Percentiles rank a stretch among this genome's conserved stretches.
phyloP scores from a whole-genome alignment of 2,113 vertebrate genomes.

The Engraulis encrasicolus region DNA sequence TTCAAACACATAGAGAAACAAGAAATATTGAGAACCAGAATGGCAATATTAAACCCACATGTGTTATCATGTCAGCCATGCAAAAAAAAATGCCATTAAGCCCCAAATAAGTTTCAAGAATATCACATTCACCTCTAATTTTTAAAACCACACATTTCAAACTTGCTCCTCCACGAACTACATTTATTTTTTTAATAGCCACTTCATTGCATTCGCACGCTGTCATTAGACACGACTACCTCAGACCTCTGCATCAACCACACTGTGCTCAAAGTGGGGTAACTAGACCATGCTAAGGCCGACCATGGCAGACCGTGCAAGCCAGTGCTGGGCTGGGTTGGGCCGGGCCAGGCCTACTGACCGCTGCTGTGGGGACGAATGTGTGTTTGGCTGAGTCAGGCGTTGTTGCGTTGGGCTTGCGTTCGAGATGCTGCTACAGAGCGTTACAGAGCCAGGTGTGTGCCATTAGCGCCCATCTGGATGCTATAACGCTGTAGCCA shows the following conservation, averaged over 20 bases:
- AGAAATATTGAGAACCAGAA: neutral
- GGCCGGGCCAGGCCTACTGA: too few species aligned
- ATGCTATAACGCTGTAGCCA: conserved; percentile 60
- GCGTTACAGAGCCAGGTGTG: conserved; percentile 66
- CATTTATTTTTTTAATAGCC: neutral
- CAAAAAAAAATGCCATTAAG: too few species aligned
- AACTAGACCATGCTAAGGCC: conserved; percentile 29
- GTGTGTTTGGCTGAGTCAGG: conserved; percentile 67
- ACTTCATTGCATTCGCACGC: neutral
- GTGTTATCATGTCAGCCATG: too few species aligned
- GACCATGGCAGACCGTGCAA: conserved; percentile 12
- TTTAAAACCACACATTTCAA: neutral
- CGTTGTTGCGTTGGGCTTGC: too few species aligned
- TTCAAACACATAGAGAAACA: neutral
- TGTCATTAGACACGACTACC: neutral
- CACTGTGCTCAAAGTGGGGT: conserved; percentile 8
- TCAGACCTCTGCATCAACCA: neutral
- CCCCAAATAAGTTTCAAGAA: neutral
- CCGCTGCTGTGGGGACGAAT: conserved; percentile 52
- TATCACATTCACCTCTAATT: neutral
- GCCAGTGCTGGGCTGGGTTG: conserved; percentile 31
- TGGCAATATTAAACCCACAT: neutral
- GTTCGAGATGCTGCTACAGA: conserved; percentile 50
- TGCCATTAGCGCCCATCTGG: conserved; percentile 71
- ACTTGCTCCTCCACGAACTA: neutral